Base-by-base conservation (phyloP, 2,888 invertebrate species). In the Sialis fuliginosa region DNA sequence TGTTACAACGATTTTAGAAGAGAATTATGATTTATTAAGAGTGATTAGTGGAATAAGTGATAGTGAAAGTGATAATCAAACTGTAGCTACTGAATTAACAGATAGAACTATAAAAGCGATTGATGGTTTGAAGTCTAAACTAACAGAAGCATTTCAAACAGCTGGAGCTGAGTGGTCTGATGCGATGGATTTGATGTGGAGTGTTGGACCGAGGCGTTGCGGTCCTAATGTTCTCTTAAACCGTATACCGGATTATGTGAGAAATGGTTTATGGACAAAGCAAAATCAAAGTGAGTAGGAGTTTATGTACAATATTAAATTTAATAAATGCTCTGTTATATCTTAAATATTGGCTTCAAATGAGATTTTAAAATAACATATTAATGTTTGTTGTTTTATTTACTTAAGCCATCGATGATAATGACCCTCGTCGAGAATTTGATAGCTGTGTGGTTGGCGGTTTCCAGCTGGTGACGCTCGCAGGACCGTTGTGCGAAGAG, bases 401-500 rank as follows among this genome's bases (percentile, higher is more conserved):
- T 22, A 22, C 22, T 22, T 22, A 22, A 22, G 22, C 22, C 22
- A 22, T 22, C 22, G 22, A 22, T 22, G 22, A 22, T 22, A 22
- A 50, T 46, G 79, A 81, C 62, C 61, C 67, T 1, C 69, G 79
- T 42, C 70, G 70, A 48, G 74, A 75, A 55, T 77, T 72, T 60
- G 88, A 87, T 57, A 81, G 80, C 59, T 81, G 81, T 61, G 80
- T 92, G 60, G 71, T 89, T 4, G 88, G 85, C 65, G 91, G 89
- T 6, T 81, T 92, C 65, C 85, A 90, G 71, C 64, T 91, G 63
- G 86, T 88, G 6, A 78, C 90, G 31, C 65, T 84, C 46, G 79
- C 89, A 39, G 98, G 98, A 0, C 97, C 97, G 0, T 63, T 98
- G 41, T 98, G 97, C 65, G 93, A 95, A 57, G 98, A 98, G 60